phyloP scores from a whole-genome alignment of 2,797 vertebrate genomes.

The Astyanax mexicanus region DNA sequence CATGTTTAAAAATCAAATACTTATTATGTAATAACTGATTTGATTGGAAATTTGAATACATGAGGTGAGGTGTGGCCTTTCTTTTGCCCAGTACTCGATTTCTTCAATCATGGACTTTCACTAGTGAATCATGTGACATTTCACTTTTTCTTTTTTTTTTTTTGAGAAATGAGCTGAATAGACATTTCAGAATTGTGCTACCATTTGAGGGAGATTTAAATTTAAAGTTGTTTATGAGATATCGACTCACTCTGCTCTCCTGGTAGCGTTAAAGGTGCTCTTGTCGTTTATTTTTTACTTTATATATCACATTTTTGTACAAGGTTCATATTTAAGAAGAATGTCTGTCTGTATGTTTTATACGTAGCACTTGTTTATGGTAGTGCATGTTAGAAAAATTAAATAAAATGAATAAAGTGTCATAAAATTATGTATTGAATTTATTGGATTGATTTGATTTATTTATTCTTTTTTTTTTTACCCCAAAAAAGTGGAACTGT shows the following conservation, averaged over 20 bases:
- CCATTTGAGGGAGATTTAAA: neutral
- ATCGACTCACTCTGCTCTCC: neutral
- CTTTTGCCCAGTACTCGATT: too few relatives aligned
- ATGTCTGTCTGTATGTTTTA: constrained; percentile 31
- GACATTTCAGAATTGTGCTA: neutral
- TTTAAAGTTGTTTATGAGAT: neutral
- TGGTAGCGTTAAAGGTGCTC: neutral
- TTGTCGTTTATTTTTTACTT: neutral
- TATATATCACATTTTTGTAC: constrained; percentile 18
- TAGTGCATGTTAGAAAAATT: constrained; percentile 38
- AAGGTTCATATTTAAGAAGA: constrained; percentile 20
- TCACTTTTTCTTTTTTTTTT: too few relatives aligned
- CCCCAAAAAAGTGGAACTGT: too few relatives aligned
- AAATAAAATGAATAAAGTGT: neutral
- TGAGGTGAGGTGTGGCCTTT: too few relatives aligned
- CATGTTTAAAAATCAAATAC: too few relatives aligned
- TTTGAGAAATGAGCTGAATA: neutral
- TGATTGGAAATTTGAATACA: too few relatives aligned
- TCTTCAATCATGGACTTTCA: neutral
- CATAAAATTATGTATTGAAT: too few relatives aligned
- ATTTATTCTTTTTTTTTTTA: too few relatives aligned
- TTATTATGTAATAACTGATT: too few relatives aligned
- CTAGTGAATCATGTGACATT: neutral
- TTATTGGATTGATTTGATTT: too few relatives aligned
- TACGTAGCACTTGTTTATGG: constrained; percentile 25